phyloP scores from a whole-genome alignment of 1,140 invertebrate species.

The Triops cancriformis region DNA sequence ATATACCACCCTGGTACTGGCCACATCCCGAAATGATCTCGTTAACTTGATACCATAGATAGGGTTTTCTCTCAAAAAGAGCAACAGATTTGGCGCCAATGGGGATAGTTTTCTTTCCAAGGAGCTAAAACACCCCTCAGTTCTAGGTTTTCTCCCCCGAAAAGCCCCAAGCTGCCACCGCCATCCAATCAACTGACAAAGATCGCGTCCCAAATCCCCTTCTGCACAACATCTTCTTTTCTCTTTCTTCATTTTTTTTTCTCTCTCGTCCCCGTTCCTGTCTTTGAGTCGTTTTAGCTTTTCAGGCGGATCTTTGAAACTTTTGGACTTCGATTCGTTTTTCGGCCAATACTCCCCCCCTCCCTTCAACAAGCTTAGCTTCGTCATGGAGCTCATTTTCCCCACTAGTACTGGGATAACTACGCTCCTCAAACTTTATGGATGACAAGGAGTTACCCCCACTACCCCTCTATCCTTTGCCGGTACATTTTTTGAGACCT shows the following conservation, averaged over 20 bases:
- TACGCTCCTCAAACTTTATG: constrained; percentile 1
- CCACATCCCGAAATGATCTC: constrained; percentile 8
- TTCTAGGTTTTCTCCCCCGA: no score
- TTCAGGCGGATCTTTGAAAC: neutral
- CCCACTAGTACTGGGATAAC: neutral
- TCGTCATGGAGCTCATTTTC: constrained; percentile 5
- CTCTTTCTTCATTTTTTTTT: neutral
- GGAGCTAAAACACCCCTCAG: no score
- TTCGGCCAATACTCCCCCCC: neutral
- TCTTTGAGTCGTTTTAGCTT: neutral
- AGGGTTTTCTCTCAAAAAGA: neutral
- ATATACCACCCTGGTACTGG: neutral
- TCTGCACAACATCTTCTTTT: neutral
- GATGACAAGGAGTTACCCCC: constrained; percentile 4
- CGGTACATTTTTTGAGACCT: neutral
- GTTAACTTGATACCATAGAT: constrained; percentile 11
- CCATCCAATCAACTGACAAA: constrained; percentile 13
- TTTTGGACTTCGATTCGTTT: neutral
- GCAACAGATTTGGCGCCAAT: constrained; percentile 4
- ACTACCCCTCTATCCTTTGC: neutral
- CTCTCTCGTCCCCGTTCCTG: neutral
- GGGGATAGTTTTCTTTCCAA: neutral
- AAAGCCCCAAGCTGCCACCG: neutral
- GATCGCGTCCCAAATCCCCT: constrained; percentile 2
- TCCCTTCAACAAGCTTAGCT: neutral